Evolutionary conservation across 1,140 invertebrate genomes (phyloP), one percentile per base, ranked within the genome.

Genomic region (Platorchestia sp.): DNA sequence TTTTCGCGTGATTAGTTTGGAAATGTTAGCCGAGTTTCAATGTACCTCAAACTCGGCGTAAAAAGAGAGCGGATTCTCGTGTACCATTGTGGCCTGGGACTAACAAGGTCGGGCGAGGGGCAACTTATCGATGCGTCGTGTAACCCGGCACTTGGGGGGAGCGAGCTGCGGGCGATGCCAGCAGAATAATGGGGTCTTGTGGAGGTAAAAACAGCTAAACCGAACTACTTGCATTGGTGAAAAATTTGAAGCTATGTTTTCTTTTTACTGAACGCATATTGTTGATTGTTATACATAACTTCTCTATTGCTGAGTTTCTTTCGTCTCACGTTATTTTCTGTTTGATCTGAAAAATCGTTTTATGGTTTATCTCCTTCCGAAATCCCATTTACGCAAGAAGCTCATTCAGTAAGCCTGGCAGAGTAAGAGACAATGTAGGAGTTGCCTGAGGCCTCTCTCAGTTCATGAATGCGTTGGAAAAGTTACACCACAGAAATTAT

Each of bases 1-100:
- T 93, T 93, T 93, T 45, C 91, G 91, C 10, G 91, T 93, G 91
- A 93, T 93, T 93, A 47, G 91, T 93, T 45, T 47, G 45, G 41
- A 45, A 47, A 93, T 93, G 91, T 93, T 93, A 42, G 91, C 10
- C 45, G 91, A 93, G 91, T 93, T 93, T 93, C 91, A 45, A 44
- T 93, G 91, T 93, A n/a, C 41, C 91, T 45, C 43, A 93, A 93
- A 93, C 91, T 93, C 91, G 44, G 91, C 43, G 40, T 14, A 93
- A 93, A 93, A 45, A 91, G 43, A 45, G 19, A n/a, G 40, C 41
- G 41, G 89, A 91, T 42, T 42, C 36, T 91, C 47, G 47, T 91
- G 89, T 45, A 41, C 89, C 89, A 91, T 91, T 91, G 89, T 91
- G 89, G 89, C 89, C 36, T 1, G 42, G 44, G 36, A 91, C 89